These are phyloP conservation scores for Hippocampus kuda DNA, from an alignment of 2,797 vertebrate species.

Conservation along the genomic window DNA sequence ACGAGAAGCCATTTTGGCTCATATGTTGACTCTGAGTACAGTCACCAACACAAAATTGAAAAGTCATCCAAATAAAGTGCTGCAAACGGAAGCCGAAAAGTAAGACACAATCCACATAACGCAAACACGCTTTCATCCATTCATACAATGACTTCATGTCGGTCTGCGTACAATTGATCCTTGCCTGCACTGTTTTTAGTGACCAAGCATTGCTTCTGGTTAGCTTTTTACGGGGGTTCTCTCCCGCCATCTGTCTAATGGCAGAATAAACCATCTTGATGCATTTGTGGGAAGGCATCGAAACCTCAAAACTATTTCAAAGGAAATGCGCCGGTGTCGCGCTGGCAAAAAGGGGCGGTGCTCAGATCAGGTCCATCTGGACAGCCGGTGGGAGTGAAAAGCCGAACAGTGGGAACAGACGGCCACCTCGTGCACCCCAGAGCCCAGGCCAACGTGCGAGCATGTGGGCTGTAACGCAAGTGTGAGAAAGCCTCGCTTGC, in stretches of 20 bases:
- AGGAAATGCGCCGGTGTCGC: slow-evolving; percentile 14
- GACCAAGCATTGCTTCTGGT: too few species aligned
- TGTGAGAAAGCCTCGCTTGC: background rate
- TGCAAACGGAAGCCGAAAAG: background rate
- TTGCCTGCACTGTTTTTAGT: too few species aligned
- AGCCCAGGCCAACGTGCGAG: slow-evolving; percentile 23
- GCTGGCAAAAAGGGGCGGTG: slow-evolving; percentile 30
- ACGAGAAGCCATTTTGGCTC: background rate
- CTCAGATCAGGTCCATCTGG: slow-evolving; percentile 55
- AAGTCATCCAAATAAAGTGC: background rate
- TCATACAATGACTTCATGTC: too few species aligned
- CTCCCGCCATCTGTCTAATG: too few species aligned
- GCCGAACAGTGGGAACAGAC: slow-evolving; percentile 44
- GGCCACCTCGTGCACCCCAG: slow-evolving; percentile 38
- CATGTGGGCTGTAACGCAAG: background rate
- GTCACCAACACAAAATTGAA: background rate
- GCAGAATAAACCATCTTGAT: too few species aligned
- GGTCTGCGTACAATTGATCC: too few species aligned
- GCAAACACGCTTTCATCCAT: too few species aligned
- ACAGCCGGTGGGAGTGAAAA: slow-evolving; percentile 41
- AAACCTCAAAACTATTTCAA: background rate
- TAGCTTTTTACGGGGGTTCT: too few species aligned
- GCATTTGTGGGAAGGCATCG: background rate
- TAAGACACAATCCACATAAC: too few species aligned
- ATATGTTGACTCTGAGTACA: background rate